Conservation (phyloP, 2,797 vertebrate genomes). For the Acropternis orthonyx region DNA sequence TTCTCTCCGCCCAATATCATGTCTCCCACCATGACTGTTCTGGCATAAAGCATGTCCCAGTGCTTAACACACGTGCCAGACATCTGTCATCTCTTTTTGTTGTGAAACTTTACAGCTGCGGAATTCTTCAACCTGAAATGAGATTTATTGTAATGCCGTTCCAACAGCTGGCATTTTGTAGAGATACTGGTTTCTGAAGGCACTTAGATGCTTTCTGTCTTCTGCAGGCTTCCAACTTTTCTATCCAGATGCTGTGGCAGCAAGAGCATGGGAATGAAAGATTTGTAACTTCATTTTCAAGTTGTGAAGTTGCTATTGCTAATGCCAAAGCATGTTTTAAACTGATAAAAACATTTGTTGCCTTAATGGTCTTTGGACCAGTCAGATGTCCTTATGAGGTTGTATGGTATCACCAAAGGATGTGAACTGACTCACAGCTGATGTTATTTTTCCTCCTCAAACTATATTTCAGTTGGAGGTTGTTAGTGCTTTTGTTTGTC, state of each 20-base stretch:
- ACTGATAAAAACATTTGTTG: neutral
- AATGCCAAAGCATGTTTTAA: neutral
- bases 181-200: neutral
- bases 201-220: neutral
- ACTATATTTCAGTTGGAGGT: neutral
- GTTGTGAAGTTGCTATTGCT: neutral
- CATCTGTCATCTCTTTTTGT: neutral
- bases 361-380: neutral
- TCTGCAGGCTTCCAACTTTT: neutral
- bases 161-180: neutral
- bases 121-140: neutral
- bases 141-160: neutral
- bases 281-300: neutral
- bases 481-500: neutral
- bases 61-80: neutral
- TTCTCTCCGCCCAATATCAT: fast-evolving
- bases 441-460: neutral
- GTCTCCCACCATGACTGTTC: neutral
- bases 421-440: neutral
- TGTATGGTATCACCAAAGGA: neutral
- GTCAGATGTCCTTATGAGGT: neutral
- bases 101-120: neutral
- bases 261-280: neutral
- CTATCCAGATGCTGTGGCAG: neutral
- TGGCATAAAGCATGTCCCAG: neutral